phyloP scores from a whole-genome alignment of 2,888 invertebrate genomes.

The Drosophila siamana region DNA sequence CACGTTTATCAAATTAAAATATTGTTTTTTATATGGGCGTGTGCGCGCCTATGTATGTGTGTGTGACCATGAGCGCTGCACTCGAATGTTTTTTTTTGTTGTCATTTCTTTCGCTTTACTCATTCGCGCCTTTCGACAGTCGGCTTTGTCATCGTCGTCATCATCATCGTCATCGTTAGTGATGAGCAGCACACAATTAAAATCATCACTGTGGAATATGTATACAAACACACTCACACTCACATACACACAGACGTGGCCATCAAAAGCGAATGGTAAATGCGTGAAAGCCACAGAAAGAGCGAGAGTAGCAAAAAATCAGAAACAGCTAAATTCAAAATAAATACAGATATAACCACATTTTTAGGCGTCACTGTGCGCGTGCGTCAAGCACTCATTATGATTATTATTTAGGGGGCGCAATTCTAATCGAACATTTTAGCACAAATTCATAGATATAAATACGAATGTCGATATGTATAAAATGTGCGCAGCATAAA shows the following conservation, averaged over 20 bases:
- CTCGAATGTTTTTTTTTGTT: conserved; percentile 20
- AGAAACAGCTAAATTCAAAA: neutral
- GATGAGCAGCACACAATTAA: conserved; percentile 41
- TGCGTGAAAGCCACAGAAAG: conserved; percentile 16
- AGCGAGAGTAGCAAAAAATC: neutral
- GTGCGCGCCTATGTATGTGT: neutral
- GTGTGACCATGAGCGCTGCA: conserved; percentile 25
- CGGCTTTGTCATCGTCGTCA: conserved; percentile 22
- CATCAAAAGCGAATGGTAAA: conserved; percentile 26
- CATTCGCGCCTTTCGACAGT: conserved; percentile 22
- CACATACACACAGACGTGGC: conserved; percentile 2
- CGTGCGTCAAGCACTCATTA: conserved; percentile 6
- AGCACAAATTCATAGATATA: no score
- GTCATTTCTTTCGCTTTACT: conserved; percentile 40
- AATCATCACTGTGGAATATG: conserved; percentile 32
- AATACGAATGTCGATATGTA: conserved; percentile 5
- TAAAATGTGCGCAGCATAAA: conserved; percentile 28
- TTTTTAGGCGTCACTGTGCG: neutral
- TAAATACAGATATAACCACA: conserved; percentile 5
- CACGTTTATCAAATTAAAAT: conserved; percentile 22
- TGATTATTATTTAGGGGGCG: neutral
- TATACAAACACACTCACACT: conserved; percentile 3
- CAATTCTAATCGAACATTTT: conserved; percentile 2
- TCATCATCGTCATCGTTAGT: conserved; percentile 12
- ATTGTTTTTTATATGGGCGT: conserved; percentile 7